Conservation (phyloP, 2,888 invertebrate genomes). For the Anorthoa munda region DNA sequence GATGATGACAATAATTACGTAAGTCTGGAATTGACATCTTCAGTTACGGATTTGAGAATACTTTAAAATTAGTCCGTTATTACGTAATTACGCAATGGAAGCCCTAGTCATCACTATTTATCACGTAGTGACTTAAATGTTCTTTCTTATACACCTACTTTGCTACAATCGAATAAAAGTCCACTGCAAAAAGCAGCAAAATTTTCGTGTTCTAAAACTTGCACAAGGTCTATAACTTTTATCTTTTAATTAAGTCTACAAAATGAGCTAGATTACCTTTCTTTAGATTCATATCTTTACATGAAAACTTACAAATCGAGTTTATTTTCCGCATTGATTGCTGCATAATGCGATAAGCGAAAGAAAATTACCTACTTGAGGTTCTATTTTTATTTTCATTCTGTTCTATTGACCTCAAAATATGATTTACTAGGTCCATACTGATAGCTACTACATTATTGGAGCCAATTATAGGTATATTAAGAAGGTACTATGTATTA, state of each 20-base stretch:
- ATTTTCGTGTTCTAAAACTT: slow-evolving; percentile 1
- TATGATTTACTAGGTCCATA: not conserved
- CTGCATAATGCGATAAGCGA: slow-evolving; percentile 46
- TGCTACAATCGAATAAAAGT: not conserved
- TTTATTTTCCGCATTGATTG: slow-evolving; percentile 53
- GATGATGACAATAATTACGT: no score
- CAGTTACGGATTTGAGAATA: no score
- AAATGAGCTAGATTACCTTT: slow-evolving; percentile 40
- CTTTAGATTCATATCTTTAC: slow-evolving; percentile 52
- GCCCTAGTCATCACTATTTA: no score
- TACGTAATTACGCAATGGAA: no score
- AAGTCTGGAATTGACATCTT: no score
- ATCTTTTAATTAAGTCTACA: slow-evolving; percentile 55
- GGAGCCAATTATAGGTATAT: not conserved
- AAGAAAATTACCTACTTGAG: slow-evolving; percentile 40
- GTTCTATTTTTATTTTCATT: slow-evolving; percentile 16
- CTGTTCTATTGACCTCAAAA: slow-evolving; percentile 15
- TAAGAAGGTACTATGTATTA: not conserved
- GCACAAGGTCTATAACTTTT: slow-evolving; percentile 30
- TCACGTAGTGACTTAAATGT: no score
- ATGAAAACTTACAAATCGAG: slow-evolving; percentile 39
- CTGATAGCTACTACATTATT: not conserved
- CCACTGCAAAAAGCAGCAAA: not conserved
- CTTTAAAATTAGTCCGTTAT: no score
- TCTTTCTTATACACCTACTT: no score